Percentiles rank a stretch among this genome's conserved stretches.
phyloP scores from a whole-genome alignment of 2,113 vertebrate species.

The Bos indicus region DNA sequence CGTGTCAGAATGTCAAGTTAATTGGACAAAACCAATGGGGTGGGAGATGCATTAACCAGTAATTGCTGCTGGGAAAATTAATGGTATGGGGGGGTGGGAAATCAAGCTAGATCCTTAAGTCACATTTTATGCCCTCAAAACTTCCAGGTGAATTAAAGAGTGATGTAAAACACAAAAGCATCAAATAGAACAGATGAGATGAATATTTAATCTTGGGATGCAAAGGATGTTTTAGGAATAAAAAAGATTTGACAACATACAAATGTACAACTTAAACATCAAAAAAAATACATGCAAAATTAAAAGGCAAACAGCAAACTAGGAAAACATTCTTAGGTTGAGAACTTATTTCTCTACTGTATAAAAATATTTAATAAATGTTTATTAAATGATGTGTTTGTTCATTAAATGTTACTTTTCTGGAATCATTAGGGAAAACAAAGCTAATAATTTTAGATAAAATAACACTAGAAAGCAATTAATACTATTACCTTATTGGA shows the following conservation, averaged over 20 bases:
- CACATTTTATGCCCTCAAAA: background rate
- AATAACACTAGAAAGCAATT: background rate
- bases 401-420: slow-evolving; percentile 17
- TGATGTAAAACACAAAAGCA: slow-evolving; percentile 19
- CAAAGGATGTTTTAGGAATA: slow-evolving; percentile 16
- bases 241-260: slow-evolving; percentile 16
- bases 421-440: slow-evolving; percentile 9
- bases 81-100: background rate
- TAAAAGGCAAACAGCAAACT: slow-evolving; percentile 24
- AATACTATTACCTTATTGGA: slow-evolving; percentile 21
- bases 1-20: background rate
- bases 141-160: slow-evolving; percentile 10
- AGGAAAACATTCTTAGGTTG: background rate
- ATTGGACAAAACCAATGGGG: background rate
- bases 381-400: background rate
- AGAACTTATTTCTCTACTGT: background rate
- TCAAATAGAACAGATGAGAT: slow-evolving; percentile 1
- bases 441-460: slow-evolving; percentile 11
- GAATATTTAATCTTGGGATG: slow-evolving; percentile 34
- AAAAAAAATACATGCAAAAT: slow-evolving; percentile 31
- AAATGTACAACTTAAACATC: slow-evolving; percentile 30
- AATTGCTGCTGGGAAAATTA: background rate
- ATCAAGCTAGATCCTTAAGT: background rate
- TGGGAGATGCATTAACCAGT: background rate
- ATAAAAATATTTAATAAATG: slow-evolving; percentile 22